Base-by-base conservation (phyloP, 2,797 vertebrate species). In the Bradypus variegatus region DNA sequence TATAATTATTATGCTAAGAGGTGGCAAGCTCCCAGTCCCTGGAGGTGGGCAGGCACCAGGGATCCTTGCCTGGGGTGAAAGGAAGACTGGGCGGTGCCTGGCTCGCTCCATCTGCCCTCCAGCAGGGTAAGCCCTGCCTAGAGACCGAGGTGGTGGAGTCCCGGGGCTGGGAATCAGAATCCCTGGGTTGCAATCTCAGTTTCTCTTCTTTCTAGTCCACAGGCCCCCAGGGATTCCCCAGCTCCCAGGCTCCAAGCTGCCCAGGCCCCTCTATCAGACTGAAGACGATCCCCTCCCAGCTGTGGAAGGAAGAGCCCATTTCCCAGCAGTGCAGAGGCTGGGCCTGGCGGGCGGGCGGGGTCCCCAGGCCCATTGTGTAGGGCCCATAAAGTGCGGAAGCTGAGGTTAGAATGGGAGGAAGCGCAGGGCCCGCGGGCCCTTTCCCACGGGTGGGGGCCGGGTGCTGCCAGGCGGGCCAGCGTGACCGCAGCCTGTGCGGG, bases 301-400 rank as follows among this genome's bases (percentile, higher is more conserved):
- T 91, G 97, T 97, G 96, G 96, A 94, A 97, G 97, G 97, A 98
- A 97, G 94, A 76, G 33, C 67, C 89, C 90, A 93, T 96, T 95
- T 90, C 96, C 95, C 96, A 79, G 96, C 88, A 81, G 88, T 38
- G 21, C 94, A 90, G 88, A 79, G 85, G 83, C 94, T 88, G 16
- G 53, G 55, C 94, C 93, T 89, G 95, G 96, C 76, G 83, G 92
- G 93, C 50, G 95, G 97, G 96, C 91, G 95, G 95, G 89, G 82
- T 94, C 95, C 31, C 77, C 91, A 94, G 77, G 95, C 19, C 96
- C 96, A 97, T 97, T 97, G 97, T 97, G 97, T 93, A 85, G 95
- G 91, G 45, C 94, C 8, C 87, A 97, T 97, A 97, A 97, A 96
- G 97, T 97, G 94, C 97, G 97, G 97, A 98, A 97, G 96, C 87